Evolutionary conservation across 2,113 vertebrate genomes (phyloP), one percentile per base, ranked within the genome.

Genomic region (Puntigrus tetrazona): DNA sequence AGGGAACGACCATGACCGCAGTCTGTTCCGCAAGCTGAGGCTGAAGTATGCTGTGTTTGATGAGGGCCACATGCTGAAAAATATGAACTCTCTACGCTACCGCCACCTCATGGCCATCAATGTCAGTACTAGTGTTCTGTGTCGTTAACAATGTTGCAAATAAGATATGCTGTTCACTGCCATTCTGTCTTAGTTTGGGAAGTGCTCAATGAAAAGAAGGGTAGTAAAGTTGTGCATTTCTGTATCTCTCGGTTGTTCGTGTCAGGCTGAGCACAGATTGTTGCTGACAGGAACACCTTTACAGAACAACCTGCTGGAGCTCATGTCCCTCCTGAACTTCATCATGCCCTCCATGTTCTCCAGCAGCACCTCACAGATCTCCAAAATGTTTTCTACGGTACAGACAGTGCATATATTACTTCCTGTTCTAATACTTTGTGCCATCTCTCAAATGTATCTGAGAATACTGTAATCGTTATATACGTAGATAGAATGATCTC

Each of bases 301-400:
- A 82, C 98, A 99, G 91, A 99, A 99, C 90, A 99, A 99, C 87
- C 93, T 99, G 1, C 88, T 98, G 83, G 98, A 99, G 83, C 93
- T 99, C 69, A 98, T 99, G 95, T 99, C 98, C 1, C 95, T 99
- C 16, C 88, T 99, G 83, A 99, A 99, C 91, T 99, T 99, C 91
- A 97, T 99, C 81, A 99, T 99, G 98, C 98, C 98, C 0, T 95
- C 95, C n/a, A 96, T 99, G 97, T 99, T 99, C 91, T 98, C 97
- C 83, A 98, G 94, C 87, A 97, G 97, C 86, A 96, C 96, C 6
- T 93, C 95, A 78, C 96, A 98, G 94, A 95, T 99, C 87, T 94
- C 95, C 87, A 97, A 97, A 89, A 98, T 99, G 96, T 99, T 99
- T 91, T 97, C 97, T 47, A 91, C 95, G 89, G 98, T 98, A 91